Base-by-base conservation (phyloP, 2,113 vertebrate genomes). In the Condylura cristata region DNA sequence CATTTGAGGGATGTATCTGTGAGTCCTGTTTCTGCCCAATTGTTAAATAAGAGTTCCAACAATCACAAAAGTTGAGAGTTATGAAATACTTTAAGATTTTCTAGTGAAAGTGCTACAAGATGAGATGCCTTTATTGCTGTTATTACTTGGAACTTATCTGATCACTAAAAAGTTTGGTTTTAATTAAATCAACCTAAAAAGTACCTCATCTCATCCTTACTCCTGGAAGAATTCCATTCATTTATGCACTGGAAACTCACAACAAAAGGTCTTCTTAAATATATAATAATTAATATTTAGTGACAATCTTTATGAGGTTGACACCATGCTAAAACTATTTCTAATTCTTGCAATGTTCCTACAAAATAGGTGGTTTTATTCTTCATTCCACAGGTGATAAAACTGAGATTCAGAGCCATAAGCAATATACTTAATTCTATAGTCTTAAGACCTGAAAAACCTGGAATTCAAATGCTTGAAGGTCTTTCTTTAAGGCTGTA, bases 111-210 rank as follows among this genome's bases (percentile, higher is more conserved):
- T 74, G 51, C 68, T 90, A 60, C 11, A 53, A 16, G 39, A 3
- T 72, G 58, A 93, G 85, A 70, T 53, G 3, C 7, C 91, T 86
- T 95, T 86, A 91, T 86, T 91, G 80, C n/a, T 81, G 1, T 65
- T 75, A 76, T 92, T 75, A 58, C 37, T 87, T 72, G 60, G 26
- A 93, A 90, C 63, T 34, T 61, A 70, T 22, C 26, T 68, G 89
- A 61, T 96, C 91, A 96, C 34, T 44, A 78, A 96, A 86, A 97
- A 97, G 18, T 84, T 96, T 86, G 28, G 92, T 97, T 94, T 37
- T 46, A 32, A 89, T 83, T 93, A 94, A 95, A 48, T 28, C 34
- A 86, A 9, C 26, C 68, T 71, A 95, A 96, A 93, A 82, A 63
- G 24, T 61, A 93, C 24, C 26, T 95, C 30, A n/a, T 34, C 87